Evolutionary conservation across 2,797 vertebrate species (phyloP), one percentile per base, ranked within the genome.

Genomic region (Peromyscus melanophrys): DNA sequence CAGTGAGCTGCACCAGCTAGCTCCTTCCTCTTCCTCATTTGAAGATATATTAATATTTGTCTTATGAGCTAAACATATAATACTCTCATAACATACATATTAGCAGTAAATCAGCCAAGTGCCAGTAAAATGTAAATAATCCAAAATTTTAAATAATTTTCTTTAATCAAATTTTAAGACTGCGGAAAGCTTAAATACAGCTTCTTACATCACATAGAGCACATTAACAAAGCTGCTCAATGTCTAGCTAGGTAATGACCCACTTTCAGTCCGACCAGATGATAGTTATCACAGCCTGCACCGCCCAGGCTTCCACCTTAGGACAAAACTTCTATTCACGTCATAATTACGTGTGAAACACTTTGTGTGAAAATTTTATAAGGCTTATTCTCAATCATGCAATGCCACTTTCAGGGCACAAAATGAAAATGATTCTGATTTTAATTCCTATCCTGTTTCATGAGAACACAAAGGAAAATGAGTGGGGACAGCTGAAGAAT

Each of bases 401-500:
- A 97, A 98, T 89, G 87, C 67, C 80, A 94, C 81, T 97, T 96
- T 89, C 75, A 96, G 92, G 92, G 83, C 95, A 96, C 89, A 96
- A 95, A 98, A 97, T 96, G 67, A 98, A 98, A 98, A 91, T 90
- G 13, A 0, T 90, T 97, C 92, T 98, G 96, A 95, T 97, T 98
- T 98, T 98, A 97, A 97, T 98, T 98, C 97, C 94, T 97, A 96
- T 91, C 29, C 94, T 97, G 89, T 97, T 98, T 98, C 95, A 98
- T 46, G 27, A 98, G 71, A 78, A 94, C 84, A 98, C 96, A 98
- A 98, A 98, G 95, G 92, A 97, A 96, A 98, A 96, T 96, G 92
- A 95, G 80, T 94, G 97, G 98, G 81, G 94, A 98, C 98, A 99
- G 98, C 81, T 94, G 23, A 97, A 98, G 97, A 98, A 97, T 98